These are phyloP conservation scores for Jaculus jaculus DNA, from an alignment of 2,113 vertebrate species.

Conservation along the genomic window DNA sequence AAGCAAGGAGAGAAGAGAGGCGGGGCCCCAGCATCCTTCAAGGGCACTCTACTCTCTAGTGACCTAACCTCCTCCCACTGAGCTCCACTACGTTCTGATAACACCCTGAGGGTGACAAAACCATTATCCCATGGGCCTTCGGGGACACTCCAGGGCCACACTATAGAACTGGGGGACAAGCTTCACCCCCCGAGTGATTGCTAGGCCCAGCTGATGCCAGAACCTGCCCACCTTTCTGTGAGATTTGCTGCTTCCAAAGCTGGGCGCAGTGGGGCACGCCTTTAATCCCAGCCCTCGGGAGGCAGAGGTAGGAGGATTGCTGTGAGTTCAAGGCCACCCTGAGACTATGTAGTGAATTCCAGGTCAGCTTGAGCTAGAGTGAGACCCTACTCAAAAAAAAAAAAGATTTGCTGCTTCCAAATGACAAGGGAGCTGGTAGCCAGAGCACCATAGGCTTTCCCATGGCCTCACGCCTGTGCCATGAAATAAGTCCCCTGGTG, in stretches of 20 bases:
- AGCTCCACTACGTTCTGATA: not conserved
- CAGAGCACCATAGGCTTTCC: not conserved
- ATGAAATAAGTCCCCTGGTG: not conserved
- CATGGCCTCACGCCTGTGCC: not conserved
- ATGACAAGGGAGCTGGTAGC: not conserved
- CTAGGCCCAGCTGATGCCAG: not conserved
- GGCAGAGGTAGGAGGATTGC: no score
- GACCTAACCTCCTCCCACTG: not conserved
- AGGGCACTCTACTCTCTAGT: not conserved
- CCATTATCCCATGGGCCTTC: not conserved
- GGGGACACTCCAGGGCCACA: not conserved
- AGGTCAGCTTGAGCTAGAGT: no score
- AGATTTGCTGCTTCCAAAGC: not conserved
- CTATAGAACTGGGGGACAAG: no score
- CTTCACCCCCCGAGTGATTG: not conserved
- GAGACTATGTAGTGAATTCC: no score
- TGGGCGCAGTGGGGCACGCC: no score
- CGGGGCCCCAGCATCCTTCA: not conserved
- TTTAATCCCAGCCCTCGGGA: no score
- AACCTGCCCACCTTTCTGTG: not conserved
- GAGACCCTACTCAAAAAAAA: no score
- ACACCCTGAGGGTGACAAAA: not conserved
- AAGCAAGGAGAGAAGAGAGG: not conserved
- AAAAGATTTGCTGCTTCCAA: not conserved
- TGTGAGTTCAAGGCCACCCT: no score